Evolutionary conservation across 1,140 invertebrate species (phyloP).

Genomic region (Bombus impatiens): DNA sequence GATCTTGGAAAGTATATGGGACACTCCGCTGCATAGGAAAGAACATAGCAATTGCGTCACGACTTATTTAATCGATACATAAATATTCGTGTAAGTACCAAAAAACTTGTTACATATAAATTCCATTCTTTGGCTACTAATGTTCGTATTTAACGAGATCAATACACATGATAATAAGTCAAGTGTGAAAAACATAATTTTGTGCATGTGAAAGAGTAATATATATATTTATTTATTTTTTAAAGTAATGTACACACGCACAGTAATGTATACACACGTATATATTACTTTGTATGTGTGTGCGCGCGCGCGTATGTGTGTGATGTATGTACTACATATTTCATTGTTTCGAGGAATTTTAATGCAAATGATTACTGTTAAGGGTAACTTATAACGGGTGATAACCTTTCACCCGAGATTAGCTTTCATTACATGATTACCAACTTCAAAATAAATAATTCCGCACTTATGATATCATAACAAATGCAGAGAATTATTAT

Average conservation of each 20-base stretch:
- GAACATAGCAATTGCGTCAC: neutral
- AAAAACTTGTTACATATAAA: neutral
- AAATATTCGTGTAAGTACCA: neutral
- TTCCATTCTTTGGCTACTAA: neutral
- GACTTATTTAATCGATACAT: neutral
- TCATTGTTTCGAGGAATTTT: neutral
- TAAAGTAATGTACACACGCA: too few relatives aligned
- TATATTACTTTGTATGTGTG: too few relatives aligned
- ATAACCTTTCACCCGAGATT: neutral
- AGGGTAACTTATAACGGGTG: neutral
- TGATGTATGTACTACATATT: neutral
- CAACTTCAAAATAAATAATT: neutral
- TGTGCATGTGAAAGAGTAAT: neutral
- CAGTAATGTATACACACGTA: too few relatives aligned
- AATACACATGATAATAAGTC: neutral
- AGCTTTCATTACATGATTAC: neutral
- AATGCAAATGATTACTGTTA: neutral
- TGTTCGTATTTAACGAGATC: neutral
- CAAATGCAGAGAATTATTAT: neutral
- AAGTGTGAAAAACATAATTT: neutral
- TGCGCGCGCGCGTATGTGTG: accelerated
- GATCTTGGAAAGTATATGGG: neutral
- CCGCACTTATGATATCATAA: neutral
- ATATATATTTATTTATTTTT: too few relatives aligned
- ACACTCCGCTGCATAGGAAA: too few relatives aligned